Percentiles rank a stretch among this genome's conserved stretches.
Conservation (phyloP, 1,140 invertebrate genomes). For the Bilobella aurantiaca region DNA sequence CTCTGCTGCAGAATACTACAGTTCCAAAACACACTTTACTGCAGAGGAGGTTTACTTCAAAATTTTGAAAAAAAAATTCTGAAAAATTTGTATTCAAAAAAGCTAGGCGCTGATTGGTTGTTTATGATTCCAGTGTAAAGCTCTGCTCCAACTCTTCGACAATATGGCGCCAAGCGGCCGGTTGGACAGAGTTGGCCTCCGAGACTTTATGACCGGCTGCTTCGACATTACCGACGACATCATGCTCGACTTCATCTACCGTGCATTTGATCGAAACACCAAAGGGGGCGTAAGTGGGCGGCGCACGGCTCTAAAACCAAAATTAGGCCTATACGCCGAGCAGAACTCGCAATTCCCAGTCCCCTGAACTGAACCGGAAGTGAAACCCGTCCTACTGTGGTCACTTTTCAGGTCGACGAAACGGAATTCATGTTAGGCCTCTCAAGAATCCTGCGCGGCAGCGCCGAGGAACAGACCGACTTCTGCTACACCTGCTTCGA, state of each 20-base stretch:
- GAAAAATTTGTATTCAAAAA: neutral
- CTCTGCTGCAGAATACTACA: neutral
- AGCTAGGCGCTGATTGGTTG: neutral
- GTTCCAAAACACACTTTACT: neutral
- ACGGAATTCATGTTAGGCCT: constrained; percentile 7
- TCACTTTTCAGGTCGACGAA: constrained; percentile 1
- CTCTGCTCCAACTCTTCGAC: neutral
- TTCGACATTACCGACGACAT: constrained; percentile 80
- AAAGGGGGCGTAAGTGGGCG: constrained; percentile 47
- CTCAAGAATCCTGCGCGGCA: constrained; percentile 12
- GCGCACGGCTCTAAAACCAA: no score
- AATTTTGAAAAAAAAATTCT: neutral
- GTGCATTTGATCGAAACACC: constrained; percentile 50
- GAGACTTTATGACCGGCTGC: constrained; percentile 71
- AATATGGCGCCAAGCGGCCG: constrained; percentile 43
- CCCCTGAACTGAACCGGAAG: neutral
- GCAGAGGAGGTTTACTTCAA: neutral
- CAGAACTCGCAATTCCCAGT: no score
- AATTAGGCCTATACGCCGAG: no score
- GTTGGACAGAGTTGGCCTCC: constrained; percentile 67
- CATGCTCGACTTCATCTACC: constrained; percentile 76
- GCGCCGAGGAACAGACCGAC: constrained; percentile 13
- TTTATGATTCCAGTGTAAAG: neutral
- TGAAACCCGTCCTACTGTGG: neutral
- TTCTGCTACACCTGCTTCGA: constrained; percentile 18